phyloP scores from a whole-genome alignment of 30 jellyfish, hydroid and myxozoan species.

The Turritopsis rubra region DNA sequence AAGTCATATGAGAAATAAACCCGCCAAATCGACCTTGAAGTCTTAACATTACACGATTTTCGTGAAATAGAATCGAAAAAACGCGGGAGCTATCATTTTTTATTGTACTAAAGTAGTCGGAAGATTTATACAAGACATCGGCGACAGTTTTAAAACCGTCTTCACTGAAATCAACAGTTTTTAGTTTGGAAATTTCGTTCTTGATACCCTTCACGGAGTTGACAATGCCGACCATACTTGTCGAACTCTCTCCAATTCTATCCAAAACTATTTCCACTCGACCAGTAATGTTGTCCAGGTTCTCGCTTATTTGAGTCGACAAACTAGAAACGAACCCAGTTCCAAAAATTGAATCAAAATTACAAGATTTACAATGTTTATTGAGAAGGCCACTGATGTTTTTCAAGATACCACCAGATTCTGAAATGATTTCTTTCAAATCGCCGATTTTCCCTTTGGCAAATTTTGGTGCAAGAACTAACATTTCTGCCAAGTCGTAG shows the following conservation, averaged over 20 bases:
- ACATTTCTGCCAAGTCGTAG: constrained; percentile 62
- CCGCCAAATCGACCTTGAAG: constrained; percentile 73
- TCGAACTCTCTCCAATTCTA: constrained; percentile 62
- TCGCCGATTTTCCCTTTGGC: constrained; percentile 73
- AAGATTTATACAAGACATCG: constrained; percentile 42
- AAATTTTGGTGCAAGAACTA: constrained; percentile 73
- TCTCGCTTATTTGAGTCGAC: constrained; percentile 29
- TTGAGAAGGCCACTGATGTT: constrained; percentile 34
- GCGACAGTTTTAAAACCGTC: constrained; percentile 58
- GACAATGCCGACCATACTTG: constrained; percentile 33
- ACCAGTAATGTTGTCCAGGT: constrained; percentile 41
- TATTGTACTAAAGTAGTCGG: constrained; percentile 42
- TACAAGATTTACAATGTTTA: constrained; percentile 60
- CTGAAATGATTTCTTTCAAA: constrained; percentile 55
- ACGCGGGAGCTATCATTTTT: constrained; percentile 46
- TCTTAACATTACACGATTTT: constrained; percentile 44
- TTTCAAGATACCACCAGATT: constrained; percentile 61
- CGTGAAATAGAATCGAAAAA: constrained; percentile 47
- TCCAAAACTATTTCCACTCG: constrained; percentile 50
- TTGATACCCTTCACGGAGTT: constrained; percentile 58
- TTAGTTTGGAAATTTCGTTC: constrained; percentile 27
- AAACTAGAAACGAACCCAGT: constrained; percentile 36
- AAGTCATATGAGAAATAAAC: constrained; percentile 41
- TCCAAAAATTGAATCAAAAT: constrained; percentile 57
- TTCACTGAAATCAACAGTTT: constrained; percentile 38